phyloP scores from a whole-genome alignment of 2,113 vertebrate genomes.

The Eurystomus gularis region DNA sequence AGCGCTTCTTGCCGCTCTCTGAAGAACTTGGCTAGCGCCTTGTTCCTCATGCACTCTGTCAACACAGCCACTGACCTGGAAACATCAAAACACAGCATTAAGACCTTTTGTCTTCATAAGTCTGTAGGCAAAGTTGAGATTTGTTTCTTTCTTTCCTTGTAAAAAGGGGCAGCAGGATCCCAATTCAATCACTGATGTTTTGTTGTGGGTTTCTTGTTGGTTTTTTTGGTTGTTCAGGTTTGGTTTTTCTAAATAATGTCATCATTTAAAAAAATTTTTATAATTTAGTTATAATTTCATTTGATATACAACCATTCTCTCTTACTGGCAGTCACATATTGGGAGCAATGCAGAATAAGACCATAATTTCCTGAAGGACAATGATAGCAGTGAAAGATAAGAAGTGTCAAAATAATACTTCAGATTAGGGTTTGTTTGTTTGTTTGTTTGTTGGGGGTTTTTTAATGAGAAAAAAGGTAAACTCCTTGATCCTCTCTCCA shows the following conservation, averaged over 20 bases:
- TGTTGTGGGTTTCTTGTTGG: background rate
- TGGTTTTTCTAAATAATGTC: background rate
- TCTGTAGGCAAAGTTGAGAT: background rate
- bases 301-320: background rate
- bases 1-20: slow-evolving; percentile 91
- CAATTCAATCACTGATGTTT: background rate
- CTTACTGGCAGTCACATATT: background rate
- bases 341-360: background rate
- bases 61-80: slow-evolving; percentile 92
- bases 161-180: background rate
- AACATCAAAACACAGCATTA: background rate
- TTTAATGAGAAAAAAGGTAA: background rate
- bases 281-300: background rate
- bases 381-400: background rate
- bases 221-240: background rate
- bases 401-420: background rate
- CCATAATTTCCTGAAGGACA: background rate
- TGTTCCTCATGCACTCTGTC: slow-evolving; percentile 98
- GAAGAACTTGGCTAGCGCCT: slow-evolving; percentile 92
- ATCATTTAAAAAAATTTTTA: background rate
- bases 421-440: background rate
- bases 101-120: background rate
- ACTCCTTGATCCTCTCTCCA: background rate
- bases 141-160: background rate
- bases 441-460: too few relatives aligned